A percentile compares a stretch with the other conserved stretches of the same genome.
These are phyloP conservation scores for Seriola rivoliana DNA, from an alignment of 2,113 vertebrate genomes.

Conservation along the genomic window DNA sequence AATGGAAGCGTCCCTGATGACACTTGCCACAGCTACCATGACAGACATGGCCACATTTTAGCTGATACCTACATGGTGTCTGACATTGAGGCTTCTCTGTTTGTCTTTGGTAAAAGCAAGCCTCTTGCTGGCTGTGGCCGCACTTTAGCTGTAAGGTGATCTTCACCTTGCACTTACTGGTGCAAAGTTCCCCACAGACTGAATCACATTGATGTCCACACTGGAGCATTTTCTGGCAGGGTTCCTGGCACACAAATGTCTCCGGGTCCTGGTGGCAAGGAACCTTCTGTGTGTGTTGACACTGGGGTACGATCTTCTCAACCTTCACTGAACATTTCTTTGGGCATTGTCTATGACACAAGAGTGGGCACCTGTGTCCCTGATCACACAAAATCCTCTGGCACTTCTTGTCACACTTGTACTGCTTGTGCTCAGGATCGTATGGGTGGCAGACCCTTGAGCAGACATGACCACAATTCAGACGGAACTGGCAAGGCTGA, in stretches of 20 bases:
- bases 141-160: slow-evolving; percentile 85
- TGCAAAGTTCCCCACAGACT: slow-evolving; percentile 86
- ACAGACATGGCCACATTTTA: slow-evolving; percentile 91
- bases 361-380: slow-evolving; percentile 86
- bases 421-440: slow-evolving; percentile 88
- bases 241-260: slow-evolving; percentile 84
- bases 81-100: slow-evolving; percentile 67
- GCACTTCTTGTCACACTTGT: slow-evolving; percentile 89
- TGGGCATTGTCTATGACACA: slow-evolving; percentile 85
- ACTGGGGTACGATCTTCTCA: slow-evolving; percentile 86
- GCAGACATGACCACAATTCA: slow-evolving; percentile 93
- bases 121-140: slow-evolving; percentile 85
- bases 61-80: slow-evolving; percentile 73
- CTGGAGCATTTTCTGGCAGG: slow-evolving; percentile 83
- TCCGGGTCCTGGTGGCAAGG: slow-evolving; percentile 85
- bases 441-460: slow-evolving; percentile 92
- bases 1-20: slow-evolving; percentile 89
- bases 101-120: slow-evolving; percentile 76
- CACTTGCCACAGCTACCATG: slow-evolving; percentile 88
- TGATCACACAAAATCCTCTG: slow-evolving; percentile 86
- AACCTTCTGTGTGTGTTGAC: slow-evolving; percentile 90
- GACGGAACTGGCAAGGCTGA: slow-evolving; percentile 89
- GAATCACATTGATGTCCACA: slow-evolving; percentile 88
- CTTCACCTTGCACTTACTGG: slow-evolving; percentile 70
- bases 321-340: slow-evolving; percentile 83